A percentile compares a stretch with the other conserved stretches of the same genome.
Conservation (phyloP, 2,113 vertebrate genomes). For the Callipepla squamata region DNA sequence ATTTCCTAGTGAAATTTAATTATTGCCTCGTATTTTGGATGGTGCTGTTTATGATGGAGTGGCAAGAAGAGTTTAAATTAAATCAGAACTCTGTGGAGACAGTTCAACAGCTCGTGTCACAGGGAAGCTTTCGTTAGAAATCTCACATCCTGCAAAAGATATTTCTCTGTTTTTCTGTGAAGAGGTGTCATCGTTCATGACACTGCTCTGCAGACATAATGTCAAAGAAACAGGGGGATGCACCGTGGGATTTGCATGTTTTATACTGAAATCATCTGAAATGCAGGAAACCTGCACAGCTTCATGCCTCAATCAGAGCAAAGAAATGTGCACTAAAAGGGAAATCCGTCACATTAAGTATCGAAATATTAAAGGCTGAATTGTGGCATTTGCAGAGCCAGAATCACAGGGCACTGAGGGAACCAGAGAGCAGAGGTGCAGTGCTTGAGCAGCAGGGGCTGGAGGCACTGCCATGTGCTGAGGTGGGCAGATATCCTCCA, state of each 20-base stretch:
- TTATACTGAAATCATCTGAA: slow-evolving; percentile 3
- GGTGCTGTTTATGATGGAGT: neutral
- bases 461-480: slow-evolving; percentile 13
- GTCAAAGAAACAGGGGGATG: neutral
- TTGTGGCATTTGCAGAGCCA: neutral
- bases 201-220: neutral
- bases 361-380: slow-evolving; percentile 37
- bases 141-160: slow-evolving; percentile 5
- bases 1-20: slow-evolving; percentile 44
- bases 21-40: slow-evolving; percentile 9
- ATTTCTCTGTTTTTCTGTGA: neutral
- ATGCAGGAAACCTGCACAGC: neutral
- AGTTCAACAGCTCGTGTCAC: slow-evolving; percentile 47
- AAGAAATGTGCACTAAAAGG: neutral
- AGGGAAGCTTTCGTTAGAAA: neutral
- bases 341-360: neutral
- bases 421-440: neutral
- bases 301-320: neutral
- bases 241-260: slow-evolving; percentile 42
- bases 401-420: accelerated
- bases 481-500: slow-evolving; percentile 9
- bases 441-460: neutral
- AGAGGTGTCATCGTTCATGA: neutral
- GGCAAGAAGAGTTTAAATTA: slow-evolving; percentile 15
- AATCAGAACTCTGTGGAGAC: slow-evolving; percentile 20